Evolutionary conservation across 2,888 invertebrate species (phyloP).

Genomic region (Incurvaria masculella): DNA sequence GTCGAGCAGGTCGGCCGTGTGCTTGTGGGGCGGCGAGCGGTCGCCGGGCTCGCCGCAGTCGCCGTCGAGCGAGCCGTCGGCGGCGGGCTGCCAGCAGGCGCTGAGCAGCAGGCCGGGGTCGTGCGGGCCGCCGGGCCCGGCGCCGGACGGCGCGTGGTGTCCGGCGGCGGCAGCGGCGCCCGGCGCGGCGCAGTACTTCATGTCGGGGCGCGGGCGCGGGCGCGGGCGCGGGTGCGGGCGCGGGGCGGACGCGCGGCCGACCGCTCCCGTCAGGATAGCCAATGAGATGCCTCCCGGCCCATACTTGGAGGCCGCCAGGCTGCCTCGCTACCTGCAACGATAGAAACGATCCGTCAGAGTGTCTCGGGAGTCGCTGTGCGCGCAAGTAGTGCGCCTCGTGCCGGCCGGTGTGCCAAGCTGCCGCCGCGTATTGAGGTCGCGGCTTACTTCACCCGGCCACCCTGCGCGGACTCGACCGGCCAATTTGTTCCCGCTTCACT

Average conservation of each 20-base stretch:
- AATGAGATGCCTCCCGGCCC: background rate
- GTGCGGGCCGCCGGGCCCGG: slow-evolving; percentile 60
- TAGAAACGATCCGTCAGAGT: slow-evolving; percentile 7
- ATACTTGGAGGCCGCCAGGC: background rate
- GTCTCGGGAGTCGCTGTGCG: too few relatives aligned
- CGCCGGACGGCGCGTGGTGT: slow-evolving; percentile 28
- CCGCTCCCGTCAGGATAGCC: background rate
- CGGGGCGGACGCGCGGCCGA: slow-evolving; percentile 1
- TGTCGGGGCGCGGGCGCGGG: slow-evolving; percentile 35
- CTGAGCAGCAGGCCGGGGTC: slow-evolving; percentile 71
- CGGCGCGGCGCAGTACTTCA: slow-evolving; percentile 55
- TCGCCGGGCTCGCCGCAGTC: slow-evolving; percentile 43
- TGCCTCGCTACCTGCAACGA: slow-evolving; percentile 10
- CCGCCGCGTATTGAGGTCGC: background rate
- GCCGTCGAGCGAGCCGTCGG: slow-evolving; percentile 30
- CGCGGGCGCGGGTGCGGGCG: slow-evolving; percentile 2
- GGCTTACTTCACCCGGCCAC: background rate
- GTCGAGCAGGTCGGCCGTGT: slow-evolving; percentile 63
- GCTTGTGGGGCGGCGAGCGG: slow-evolving; percentile 38
- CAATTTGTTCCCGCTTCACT: background rate
- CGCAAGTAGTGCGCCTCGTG: too few relatives aligned
- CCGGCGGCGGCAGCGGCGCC: slow-evolving; percentile 31
- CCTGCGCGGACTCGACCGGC: background rate
- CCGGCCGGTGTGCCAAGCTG: background rate
- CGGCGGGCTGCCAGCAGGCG: slow-evolving; percentile 63